These are phyloP conservation scores for Podarcis lilfordi DNA, from an alignment of 2,797 vertebrate species.

Conservation along the genomic window DNA sequence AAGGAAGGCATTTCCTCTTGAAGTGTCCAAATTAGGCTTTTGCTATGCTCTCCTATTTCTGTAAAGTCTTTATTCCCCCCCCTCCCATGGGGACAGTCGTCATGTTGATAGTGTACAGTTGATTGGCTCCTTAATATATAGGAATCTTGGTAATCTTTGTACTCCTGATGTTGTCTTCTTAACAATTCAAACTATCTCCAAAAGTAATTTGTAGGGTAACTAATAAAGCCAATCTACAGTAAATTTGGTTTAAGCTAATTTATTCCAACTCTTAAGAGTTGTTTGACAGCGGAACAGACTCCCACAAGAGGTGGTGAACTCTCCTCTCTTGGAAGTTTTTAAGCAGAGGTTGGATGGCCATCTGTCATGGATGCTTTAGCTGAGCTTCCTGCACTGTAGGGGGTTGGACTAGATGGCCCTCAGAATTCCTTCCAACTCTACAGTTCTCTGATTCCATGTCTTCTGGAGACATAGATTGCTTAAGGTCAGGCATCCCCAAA, in stretches of 20 bases:
- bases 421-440: too few species aligned
- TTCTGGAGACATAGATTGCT: too few species aligned
- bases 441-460: too few species aligned
- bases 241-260: not conserved
- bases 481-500: too few species aligned
- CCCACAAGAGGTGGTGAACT: too few species aligned
- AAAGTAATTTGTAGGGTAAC: conserved; percentile 10
- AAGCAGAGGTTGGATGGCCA: too few species aligned
- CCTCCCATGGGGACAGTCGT: not conserved
- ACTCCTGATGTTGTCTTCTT: conserved; percentile 10
- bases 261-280: too few species aligned
- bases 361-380: too few species aligned
- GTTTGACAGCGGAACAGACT: too few species aligned
- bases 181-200: conserved; percentile 30
- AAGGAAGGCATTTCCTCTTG: not conserved
- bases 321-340: too few species aligned
- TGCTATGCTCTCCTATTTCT: not conserved
- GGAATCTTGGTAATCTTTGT: conserved; percentile 10
- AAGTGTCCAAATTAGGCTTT: conserved; percentile 2
- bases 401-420: too few species aligned
- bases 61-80: not conserved
- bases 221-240: conserved; percentile 5
- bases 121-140: conserved; percentile 24
- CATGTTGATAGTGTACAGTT: not conserved
- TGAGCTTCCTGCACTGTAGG: too few species aligned